A percentile compares a stretch with the other conserved stretches of the same genome.
Evolutionary conservation across 53 echinoderm and acorn worm species (phyloP).

Genomic region (Echinarachnius parma): DNA sequence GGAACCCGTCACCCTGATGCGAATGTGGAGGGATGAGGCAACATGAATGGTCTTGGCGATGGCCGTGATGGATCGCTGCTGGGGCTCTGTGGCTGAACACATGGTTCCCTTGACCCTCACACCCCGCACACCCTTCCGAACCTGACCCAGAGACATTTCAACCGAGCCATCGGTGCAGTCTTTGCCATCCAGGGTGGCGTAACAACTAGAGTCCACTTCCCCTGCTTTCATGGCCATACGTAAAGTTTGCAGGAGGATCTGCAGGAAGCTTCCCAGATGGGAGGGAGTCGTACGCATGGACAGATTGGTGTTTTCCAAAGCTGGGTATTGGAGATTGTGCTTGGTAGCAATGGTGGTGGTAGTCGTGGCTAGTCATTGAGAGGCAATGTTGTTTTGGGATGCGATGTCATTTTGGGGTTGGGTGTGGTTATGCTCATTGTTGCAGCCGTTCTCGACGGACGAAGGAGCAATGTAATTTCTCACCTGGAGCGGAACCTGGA

Average conservation of each 20-base stretch:
- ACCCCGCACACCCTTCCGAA: no score
- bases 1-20: slow-evolving; percentile 30
- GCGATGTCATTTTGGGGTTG: slow-evolving; percentile 1
- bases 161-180: no score
- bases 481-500: slow-evolving; percentile 73
- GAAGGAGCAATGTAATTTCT: slow-evolving; percentile 37
- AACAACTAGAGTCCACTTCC: no score
- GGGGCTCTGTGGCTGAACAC: neutral
- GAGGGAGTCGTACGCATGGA: no score
- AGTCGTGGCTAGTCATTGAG: slow-evolving; percentile 35
- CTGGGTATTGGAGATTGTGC: neutral
- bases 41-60: slow-evolving; percentile 22
- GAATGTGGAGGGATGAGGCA: slow-evolving; percentile 16
- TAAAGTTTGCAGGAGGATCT: no score
- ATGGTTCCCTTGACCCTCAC: neutral
- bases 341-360: neutral
- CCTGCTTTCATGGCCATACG: no score
- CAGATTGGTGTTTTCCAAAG: no score
- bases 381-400: slow-evolving; percentile 6
- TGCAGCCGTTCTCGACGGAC: slow-evolving; percentile 2
- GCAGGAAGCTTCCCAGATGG: no score
- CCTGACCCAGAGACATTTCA: no score
- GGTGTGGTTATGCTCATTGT: slow-evolving; percentile 25
- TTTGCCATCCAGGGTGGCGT: no score
- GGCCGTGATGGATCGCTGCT: slow-evolving; percentile 4